Evolutionary conservation across 2,797 vertebrate species (phyloP).

Genomic region (Galago senegalensis): DNA sequence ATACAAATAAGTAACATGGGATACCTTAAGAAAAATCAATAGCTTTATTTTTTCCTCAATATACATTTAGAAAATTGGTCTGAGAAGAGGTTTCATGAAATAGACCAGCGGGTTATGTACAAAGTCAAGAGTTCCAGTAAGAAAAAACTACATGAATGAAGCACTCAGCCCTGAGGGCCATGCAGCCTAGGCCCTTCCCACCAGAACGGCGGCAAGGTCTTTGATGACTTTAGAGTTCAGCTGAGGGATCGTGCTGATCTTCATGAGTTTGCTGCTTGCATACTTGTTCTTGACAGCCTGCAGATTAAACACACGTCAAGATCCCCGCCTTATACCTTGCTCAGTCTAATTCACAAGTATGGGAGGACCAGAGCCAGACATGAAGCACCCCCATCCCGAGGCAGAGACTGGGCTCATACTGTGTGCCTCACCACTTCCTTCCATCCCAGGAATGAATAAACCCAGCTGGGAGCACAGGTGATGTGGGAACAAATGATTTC

Average conservation of each 20-base stretch:
- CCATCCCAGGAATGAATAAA: neutral
- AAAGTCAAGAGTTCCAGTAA: slow-evolving; percentile 70
- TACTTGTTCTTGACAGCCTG: slow-evolving; percentile 97
- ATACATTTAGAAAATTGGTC: slow-evolving; percentile 74
- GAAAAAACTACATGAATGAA: slow-evolving; percentile 60
- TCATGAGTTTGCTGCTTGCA: slow-evolving; percentile 93
- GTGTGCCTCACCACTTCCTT: neutral
- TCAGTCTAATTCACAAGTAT: neutral
- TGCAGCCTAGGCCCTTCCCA: slow-evolving; percentile 65
- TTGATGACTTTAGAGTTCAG: slow-evolving; percentile 89
- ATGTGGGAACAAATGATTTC: neutral
- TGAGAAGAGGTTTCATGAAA: slow-evolving; percentile 54
- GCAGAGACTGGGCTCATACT: neutral
- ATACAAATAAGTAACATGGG: slow-evolving; percentile 6
- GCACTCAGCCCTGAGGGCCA: neutral
- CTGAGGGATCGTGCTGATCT: slow-evolving; percentile 93
- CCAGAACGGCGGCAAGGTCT: slow-evolving; percentile 90
- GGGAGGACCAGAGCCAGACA: neutral
- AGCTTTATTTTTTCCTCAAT: slow-evolving; percentile 83
- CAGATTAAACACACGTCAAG: neutral
- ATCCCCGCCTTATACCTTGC: neutral
- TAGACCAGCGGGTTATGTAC: slow-evolving; percentile 77
- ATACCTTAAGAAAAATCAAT: slow-evolving; percentile 67
- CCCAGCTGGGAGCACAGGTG: neutral
- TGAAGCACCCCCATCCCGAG: neutral